phyloP scores from a whole-genome alignment of 2,113 vertebrate species.

The Leptodactylus fuscus region DNA sequence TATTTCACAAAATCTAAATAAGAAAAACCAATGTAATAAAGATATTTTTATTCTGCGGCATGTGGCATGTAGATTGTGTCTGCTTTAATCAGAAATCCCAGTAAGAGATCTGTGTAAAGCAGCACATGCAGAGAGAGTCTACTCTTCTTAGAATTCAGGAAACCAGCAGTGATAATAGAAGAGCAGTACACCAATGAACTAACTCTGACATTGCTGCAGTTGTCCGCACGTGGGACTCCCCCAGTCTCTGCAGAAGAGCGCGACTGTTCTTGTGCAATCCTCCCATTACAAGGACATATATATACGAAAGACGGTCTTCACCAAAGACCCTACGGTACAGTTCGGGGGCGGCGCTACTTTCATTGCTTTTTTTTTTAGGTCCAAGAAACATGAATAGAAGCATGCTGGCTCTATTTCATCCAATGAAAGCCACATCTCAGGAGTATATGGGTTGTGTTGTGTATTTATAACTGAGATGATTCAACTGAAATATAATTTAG shows the following conservation, averaged over 20 bases:
- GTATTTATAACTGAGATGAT: conserved; percentile 4
- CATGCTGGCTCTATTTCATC: background rate
- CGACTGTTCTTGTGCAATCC: no score
- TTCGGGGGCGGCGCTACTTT: background rate
- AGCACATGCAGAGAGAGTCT: conserved; percentile 28
- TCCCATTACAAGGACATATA: background rate
- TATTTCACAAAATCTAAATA: no score
- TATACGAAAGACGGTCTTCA: background rate
- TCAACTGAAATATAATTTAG: background rate
- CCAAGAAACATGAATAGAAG: background rate
- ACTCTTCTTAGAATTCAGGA: conserved; percentile 56
- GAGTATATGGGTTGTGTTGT: background rate
- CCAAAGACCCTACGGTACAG: background rate
- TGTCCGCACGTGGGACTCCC: background rate
- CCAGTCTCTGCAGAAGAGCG: background rate
- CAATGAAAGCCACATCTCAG: conserved; percentile 28
- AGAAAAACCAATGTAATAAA: background rate
- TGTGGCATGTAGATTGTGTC: conserved; percentile 4
- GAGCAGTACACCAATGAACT: background rate
- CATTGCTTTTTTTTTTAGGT: background rate
- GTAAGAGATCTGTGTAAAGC: background rate
- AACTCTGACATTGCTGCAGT: conserved; percentile 26
- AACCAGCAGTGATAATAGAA: conserved; percentile 22
- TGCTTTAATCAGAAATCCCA: conserved; percentile 14
- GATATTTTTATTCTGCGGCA: background rate